phyloP scores from a whole-genome alignment of 2,888 invertebrate species.

The Trichacis sp. region DNA sequence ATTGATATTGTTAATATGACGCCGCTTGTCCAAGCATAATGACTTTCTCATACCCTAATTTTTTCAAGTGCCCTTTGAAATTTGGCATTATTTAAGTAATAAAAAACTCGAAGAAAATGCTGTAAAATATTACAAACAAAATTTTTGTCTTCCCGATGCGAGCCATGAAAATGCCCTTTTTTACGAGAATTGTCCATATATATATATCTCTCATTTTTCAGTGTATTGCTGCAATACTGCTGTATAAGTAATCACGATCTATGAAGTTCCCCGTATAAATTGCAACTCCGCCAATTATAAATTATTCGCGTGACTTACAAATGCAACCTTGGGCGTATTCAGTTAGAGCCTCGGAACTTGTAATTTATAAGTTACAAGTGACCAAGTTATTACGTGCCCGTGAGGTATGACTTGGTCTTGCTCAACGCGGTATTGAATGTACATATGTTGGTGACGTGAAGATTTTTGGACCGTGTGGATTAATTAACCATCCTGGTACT shows the following conservation, averaged over 20 bases:
- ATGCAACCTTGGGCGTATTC: conserved; percentile 25
- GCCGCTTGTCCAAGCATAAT: too few species aligned
- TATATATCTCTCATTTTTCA: too few species aligned
- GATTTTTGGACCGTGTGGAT: conserved; percentile 14
- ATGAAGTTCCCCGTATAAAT: conserved; percentile 23
- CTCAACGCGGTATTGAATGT: conserved; percentile 26
- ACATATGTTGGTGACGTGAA: conserved; percentile 16
- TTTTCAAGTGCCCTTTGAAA: too few species aligned
- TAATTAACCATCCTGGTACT: conserved; percentile 12
- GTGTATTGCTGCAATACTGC: too few species aligned
- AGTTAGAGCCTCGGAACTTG: conserved; percentile 24
- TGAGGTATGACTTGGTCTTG: conserved; percentile 28
- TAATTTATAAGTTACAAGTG: conserved; percentile 39
- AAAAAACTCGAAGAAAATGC: too few species aligned
- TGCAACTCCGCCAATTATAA: conserved; percentile 29
- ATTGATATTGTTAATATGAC: too few species aligned
- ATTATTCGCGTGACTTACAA: conserved; percentile 22
- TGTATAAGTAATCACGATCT: conserved; percentile 32
- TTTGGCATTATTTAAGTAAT: too few species aligned
- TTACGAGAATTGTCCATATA: too few species aligned
- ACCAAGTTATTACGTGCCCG: conserved; percentile 30
- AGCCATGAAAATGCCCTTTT: too few species aligned
- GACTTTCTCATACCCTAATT: too few species aligned
- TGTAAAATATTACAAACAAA: too few species aligned
- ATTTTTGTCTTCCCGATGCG: too few species aligned